Conservation (phyloP, 2,113 vertebrate genomes). For the Xenus cinereus region DNA sequence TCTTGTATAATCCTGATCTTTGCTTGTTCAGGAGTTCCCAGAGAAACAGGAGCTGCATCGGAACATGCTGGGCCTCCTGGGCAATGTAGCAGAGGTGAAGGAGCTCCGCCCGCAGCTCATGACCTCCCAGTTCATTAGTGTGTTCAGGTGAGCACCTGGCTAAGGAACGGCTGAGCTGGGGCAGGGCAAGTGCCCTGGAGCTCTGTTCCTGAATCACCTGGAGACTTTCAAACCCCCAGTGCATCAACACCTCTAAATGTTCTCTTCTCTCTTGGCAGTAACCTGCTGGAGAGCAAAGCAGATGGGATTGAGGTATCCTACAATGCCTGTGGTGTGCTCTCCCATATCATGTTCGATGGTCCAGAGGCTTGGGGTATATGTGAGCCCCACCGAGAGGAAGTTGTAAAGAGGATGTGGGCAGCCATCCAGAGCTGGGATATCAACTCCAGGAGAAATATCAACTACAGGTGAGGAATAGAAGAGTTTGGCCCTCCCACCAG, state of each 20-base stretch:
- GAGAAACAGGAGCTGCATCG: conserved; percentile 97
- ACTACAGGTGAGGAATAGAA: conserved; percentile 85
- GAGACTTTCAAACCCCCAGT: not conserved
- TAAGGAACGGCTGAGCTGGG: not conserved
- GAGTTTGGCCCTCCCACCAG: not conserved
- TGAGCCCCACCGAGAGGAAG: conserved; percentile 84
- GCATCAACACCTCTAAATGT: not conserved
- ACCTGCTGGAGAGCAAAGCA: conserved; percentile 93
- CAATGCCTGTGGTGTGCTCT: conserved; percentile 95
- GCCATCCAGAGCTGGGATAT: conserved; percentile 98
- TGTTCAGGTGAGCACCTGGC: conserved; percentile 85
- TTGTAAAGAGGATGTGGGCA: conserved; percentile 94
- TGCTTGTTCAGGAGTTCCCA: conserved; percentile 87
- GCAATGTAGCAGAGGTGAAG: conserved; percentile 94
- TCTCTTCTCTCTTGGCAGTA: conserved; percentile 71
- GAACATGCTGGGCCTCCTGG: conserved; percentile 95
- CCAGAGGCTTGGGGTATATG: conserved; percentile 88
- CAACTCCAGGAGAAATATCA: conserved; percentile 96
- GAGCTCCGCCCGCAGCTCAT: conserved; percentile 92
- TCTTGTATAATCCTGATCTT: not conserved
- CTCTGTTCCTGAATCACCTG: not conserved
- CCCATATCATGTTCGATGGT: conserved; percentile 98
- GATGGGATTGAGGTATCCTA: conserved; percentile 98
- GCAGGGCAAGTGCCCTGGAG: not conserved
- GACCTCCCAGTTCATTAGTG: conserved; percentile 92